Evolutionary conservation across 2,797 vertebrate genomes (phyloP), one percentile per base, ranked within the genome.

Genomic region (Periophthalmus magnuspinnatus): DNA sequence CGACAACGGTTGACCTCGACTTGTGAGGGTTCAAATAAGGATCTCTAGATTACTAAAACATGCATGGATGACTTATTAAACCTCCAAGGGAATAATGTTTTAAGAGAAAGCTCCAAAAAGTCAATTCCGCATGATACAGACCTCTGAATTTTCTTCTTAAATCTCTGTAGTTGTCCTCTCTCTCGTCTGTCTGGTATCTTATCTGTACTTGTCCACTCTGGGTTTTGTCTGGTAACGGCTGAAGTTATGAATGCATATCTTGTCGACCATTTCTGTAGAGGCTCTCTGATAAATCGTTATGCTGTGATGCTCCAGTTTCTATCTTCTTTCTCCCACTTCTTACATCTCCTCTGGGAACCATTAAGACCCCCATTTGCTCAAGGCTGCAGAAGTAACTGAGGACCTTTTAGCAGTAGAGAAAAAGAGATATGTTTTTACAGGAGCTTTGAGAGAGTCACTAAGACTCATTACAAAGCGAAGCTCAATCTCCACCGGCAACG

Each of bases 291-390:
- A 68, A 79, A 79, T 65, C 65, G 34, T 60, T 34, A 76, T 17
- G 67, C 72, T 72, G 58, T 67, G 65, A 13, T 28, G 14, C 61
- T 47, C 13, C 52, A 60, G 60, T 48, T n/a, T 17, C 19, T 48
- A 71, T 72, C 64, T 59, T 71, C 77, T 57, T 72, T 79, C 34
- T 36, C 41, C 48, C n/a, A 17, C 41, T 62, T 45, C 48, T 60
- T 41, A 41, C 41, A 47, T 74, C 57, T 68, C 69, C 68, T 72
- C 38, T 5, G 2, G 67, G 52, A 48, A 62, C 68, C 57, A 80
- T 80, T 81, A 84, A 54, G 68, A 68, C 74, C 72, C 62, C 52
- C 57, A 76, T 83, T 83, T 65, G 61, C 76, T 69, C 64, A 48
- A 80, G 65, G 61, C 76, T 72, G 68, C 41, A 74, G 66, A 77